Evolutionary conservation across 2,888 invertebrate genomes (phyloP).

Genomic region (Acanthococcus lagerstroemiae): DNA sequence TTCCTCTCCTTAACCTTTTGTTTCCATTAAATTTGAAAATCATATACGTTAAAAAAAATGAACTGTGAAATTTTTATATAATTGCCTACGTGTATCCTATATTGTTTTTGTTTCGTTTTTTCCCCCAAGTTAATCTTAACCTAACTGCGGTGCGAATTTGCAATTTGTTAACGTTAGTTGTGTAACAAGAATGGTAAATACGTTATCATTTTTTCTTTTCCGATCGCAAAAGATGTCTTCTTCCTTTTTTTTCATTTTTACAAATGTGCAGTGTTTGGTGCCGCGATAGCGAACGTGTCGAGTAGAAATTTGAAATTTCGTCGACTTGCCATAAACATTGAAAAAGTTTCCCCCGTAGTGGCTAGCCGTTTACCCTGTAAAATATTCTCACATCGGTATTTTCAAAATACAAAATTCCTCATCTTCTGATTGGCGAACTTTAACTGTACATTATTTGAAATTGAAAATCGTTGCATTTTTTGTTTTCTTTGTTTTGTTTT

Average conservation of each 20-base stretch:
- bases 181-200: background rate
- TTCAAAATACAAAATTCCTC: background rate
- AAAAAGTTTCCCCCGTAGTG: background rate
- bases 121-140: background rate
- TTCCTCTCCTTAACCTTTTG: background rate
- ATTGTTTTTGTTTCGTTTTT: background rate
- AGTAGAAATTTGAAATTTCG: too few species aligned
- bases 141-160: background rate
- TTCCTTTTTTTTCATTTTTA: background rate
- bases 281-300: too few species aligned
- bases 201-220: background rate
- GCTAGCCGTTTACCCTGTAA: background rate
- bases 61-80: conserved; percentile 12
- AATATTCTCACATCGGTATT: background rate
- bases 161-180: background rate
- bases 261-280: too few species aligned
- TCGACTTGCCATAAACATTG: background rate
- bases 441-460: conserved; percentile 9
- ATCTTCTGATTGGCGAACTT: background rate
- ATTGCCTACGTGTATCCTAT: background rate
- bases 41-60: conserved; percentile 6
- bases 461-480: conserved; percentile 16
- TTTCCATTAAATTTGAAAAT: conserved; percentile 1
- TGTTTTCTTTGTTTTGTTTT: conserved; percentile 10
- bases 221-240: background rate